Evolutionary conservation across 2,797 vertebrate genomes (phyloP).

Genomic region (Limosa lapponica): DNA sequence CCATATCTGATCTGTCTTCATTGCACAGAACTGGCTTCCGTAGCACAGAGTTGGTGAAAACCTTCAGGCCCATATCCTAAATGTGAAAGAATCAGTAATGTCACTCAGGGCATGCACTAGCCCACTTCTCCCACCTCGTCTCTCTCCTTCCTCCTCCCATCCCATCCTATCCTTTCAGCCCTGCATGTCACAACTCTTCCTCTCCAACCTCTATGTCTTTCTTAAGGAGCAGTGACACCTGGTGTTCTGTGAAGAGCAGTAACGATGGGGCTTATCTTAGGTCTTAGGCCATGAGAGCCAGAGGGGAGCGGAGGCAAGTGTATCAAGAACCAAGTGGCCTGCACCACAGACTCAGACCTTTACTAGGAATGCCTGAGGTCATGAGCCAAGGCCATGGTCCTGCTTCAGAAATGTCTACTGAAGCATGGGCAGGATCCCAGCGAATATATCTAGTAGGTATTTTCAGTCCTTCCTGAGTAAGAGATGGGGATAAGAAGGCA

Average conservation of each 20-base stretch:
- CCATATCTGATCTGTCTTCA: background rate
- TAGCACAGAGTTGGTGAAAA: slow-evolving; percentile 71
- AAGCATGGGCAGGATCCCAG: background rate
- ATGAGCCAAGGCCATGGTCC: background rate
- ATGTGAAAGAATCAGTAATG: background rate
- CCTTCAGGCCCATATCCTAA: slow-evolving; percentile 77
- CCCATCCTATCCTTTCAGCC: background rate
- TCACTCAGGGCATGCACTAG: background rate
- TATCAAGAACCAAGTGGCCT: background rate
- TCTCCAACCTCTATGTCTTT: background rate
- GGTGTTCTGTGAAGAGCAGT: background rate
- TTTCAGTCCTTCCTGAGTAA: background rate
- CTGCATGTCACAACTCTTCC: too few relatives aligned
- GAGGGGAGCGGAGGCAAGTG: background rate
- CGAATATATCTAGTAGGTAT: background rate
- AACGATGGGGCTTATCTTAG: background rate
- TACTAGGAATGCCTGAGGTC: background rate
- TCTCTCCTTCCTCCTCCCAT: background rate
- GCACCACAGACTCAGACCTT: background rate
- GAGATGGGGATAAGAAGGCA: background rate
- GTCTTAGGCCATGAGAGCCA: background rate
- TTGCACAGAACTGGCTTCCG: slow-evolving; percentile 75
- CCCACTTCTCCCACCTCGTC: background rate
- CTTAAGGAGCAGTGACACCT: background rate
- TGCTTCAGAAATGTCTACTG: background rate